Conservation (phyloP, 2,113 vertebrate species). For the Sylvia atricapilla region DNA sequence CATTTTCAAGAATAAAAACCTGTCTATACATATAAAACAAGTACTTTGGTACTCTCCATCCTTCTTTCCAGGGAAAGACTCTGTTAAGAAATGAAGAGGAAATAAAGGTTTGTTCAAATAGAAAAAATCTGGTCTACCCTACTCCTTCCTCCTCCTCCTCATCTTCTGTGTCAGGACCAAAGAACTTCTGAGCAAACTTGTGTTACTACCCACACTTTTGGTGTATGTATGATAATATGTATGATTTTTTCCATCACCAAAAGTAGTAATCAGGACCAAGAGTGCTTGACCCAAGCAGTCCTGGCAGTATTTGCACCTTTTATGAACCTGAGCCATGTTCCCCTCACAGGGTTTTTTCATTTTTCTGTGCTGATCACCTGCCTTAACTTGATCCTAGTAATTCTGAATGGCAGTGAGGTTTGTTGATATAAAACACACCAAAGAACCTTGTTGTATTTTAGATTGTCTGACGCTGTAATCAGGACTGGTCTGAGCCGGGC, state of each 20-base stretch:
- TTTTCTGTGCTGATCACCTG: background rate
- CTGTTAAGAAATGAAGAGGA: background rate
- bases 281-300: background rate
- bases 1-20: background rate
- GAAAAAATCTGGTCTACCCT: background rate
- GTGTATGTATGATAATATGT: background rate
- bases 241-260: background rate
- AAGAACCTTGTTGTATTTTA: background rate
- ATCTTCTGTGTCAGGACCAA: background rate
- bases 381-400: background rate
- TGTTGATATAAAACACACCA: background rate
- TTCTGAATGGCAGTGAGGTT: background rate
- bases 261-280: background rate
- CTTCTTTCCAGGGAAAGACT: background rate
- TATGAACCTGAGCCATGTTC: background rate
- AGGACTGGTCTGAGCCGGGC: background rate
- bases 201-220: background rate
- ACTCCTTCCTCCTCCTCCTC: background rate
- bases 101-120: background rate
- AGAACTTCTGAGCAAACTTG: background rate
- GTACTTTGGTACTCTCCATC: background rate
- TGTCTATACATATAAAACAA: background rate
- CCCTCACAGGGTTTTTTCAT: background rate
- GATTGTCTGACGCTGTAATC: background rate
- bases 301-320: background rate